Evolutionary conservation across 92 coral and sea anemone species (phyloP).

Genomic region (Zoanthus gigantus): DNA sequence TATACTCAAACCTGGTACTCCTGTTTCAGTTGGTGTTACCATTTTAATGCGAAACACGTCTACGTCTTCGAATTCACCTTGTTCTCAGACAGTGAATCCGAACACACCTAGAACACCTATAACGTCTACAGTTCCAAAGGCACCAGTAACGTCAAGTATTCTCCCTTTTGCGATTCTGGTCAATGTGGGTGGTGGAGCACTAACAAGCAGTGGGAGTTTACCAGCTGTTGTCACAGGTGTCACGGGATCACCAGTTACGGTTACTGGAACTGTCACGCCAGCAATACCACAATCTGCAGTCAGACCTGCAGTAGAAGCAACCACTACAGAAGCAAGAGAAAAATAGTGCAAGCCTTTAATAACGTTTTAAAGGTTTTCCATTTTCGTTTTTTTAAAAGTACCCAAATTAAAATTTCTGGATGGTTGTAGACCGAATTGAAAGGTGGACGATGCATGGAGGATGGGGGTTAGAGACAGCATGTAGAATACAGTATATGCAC

Average conservation of each 20-base stretch:
- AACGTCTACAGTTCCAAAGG: slow-evolving; percentile 32
- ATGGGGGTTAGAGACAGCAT: not conserved
- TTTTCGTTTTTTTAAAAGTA: not conserved
- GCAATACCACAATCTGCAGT: not conserved
- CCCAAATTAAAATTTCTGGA: not conserved
- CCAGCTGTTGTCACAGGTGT: slow-evolving; percentile 18
- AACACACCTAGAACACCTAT: slow-evolving; percentile 28
- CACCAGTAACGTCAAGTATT: slow-evolving; percentile 2
- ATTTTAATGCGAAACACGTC: slow-evolving; percentile 29
- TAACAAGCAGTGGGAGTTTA: not conserved
- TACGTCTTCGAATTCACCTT: slow-evolving; percentile 11
- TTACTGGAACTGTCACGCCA: slow-evolving; percentile 20
- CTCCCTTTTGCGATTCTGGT: slow-evolving; percentile 28
- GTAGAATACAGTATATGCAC: not conserved
- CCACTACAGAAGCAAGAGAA: slow-evolving; percentile 12
- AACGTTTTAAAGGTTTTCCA: not conserved
- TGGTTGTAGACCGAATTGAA: too few species aligned
- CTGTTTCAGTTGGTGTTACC: slow-evolving; percentile 36
- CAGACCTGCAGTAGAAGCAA: not conserved
- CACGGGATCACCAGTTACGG: not conserved
- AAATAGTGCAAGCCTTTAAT: not conserved
- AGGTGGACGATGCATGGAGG: too few species aligned
- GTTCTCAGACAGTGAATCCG: slow-evolving; percentile 7
- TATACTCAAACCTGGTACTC: slow-evolving; percentile 38
- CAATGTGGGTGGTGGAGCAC: not conserved